These are phyloP conservation scores for Litoditis marina DNA, from an alignment of 2,888 invertebrate genomes.

Conservation along the genomic window DNA sequence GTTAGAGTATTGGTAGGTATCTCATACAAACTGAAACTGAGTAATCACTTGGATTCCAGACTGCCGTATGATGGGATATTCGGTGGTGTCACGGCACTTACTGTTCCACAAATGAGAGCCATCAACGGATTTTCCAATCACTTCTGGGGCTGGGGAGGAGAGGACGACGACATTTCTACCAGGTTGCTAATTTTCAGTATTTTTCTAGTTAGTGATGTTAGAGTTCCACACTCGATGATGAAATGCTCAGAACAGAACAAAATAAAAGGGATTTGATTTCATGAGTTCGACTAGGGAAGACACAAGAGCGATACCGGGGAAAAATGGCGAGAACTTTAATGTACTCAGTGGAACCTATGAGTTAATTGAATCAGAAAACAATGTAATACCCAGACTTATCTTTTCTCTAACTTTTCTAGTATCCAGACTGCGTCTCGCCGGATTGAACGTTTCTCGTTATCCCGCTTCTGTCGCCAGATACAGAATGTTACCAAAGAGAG, in stretches of 20 bases:
- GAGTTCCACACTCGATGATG: not conserved
- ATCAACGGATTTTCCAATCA: constrained; percentile 75
- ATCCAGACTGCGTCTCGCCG: constrained; percentile 44
- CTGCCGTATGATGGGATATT: constrained; percentile 86
- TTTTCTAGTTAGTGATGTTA: not conserved
- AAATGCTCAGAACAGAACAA: too few species aligned
- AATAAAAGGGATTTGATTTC: too few species aligned
- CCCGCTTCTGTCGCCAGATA: constrained; percentile 88
- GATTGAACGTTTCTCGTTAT: constrained; percentile 83
- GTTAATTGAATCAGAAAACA: too few species aligned
- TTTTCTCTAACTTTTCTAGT: not conserved
- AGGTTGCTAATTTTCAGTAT: constrained; percentile 28
- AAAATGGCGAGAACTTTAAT: too few species aligned
- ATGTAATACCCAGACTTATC: too few species aligned
- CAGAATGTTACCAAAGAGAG: constrained; percentile 88
- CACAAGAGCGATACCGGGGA: too few species aligned
- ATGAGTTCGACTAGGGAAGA: too few species aligned
- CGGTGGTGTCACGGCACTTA: constrained; percentile 90
- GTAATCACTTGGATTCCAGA: too few species aligned
- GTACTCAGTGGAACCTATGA: too few species aligned
- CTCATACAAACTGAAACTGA: too few species aligned
- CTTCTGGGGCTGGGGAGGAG: constrained; percentile 92
- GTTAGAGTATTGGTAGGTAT: too few species aligned
- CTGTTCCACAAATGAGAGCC: constrained; percentile 77
- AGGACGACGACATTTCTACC: constrained; percentile 93